Evolutionary conservation across 2,113 vertebrate genomes (phyloP).

Genomic region (Anas platyrhynchos): DNA sequence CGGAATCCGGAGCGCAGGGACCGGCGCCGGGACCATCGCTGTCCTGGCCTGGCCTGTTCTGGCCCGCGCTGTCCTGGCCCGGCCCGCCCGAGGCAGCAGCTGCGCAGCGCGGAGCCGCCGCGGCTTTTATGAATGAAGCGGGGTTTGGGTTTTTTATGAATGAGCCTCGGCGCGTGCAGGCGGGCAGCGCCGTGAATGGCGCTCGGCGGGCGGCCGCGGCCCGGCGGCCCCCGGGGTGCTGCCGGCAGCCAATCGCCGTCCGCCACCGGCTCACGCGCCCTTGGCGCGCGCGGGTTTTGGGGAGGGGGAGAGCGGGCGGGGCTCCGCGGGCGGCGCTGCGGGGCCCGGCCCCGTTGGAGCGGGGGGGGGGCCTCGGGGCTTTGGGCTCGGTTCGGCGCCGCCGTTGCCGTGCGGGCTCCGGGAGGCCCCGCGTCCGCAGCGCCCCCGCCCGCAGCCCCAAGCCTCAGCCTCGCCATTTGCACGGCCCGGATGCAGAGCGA

Average conservation of each 20-base stretch:
- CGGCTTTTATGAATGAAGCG: conserved; percentile 92
- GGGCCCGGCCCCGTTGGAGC: too few species aligned
- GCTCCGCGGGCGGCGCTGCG: not conserved
- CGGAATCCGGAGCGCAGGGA: not conserved
- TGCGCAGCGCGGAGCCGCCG: not conserved
- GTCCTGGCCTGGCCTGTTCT: not conserved
- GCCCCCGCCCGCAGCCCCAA: too few species aligned
- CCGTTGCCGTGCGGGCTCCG: too few species aligned
- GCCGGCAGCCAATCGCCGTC: conserved; percentile 81
- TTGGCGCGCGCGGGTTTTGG: conserved; percentile 50
- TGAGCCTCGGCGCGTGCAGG: conserved; percentile 80
- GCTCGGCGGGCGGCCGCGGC: conserved; percentile 84
- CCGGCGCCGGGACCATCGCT: not conserved
- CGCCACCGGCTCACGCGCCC: conserved; percentile 87
- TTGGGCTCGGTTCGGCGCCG: too few species aligned
- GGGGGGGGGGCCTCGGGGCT: too few species aligned
- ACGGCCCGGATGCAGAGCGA: not conserved
- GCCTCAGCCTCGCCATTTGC: too few species aligned
- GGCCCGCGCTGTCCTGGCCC: too few species aligned
- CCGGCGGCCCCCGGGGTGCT: conserved; percentile 79
- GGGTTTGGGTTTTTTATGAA: conserved; percentile 78
- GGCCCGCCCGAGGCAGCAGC: not conserved
- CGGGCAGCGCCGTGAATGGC: conserved; percentile 89
- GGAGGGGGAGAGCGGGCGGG: not conserved
- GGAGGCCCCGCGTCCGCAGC: too few species aligned